Evolutionary conservation across 1,140 invertebrate species (phyloP), one percentile per base, ranked within the genome.

Genomic region (Cotesia chilonis): DNA sequence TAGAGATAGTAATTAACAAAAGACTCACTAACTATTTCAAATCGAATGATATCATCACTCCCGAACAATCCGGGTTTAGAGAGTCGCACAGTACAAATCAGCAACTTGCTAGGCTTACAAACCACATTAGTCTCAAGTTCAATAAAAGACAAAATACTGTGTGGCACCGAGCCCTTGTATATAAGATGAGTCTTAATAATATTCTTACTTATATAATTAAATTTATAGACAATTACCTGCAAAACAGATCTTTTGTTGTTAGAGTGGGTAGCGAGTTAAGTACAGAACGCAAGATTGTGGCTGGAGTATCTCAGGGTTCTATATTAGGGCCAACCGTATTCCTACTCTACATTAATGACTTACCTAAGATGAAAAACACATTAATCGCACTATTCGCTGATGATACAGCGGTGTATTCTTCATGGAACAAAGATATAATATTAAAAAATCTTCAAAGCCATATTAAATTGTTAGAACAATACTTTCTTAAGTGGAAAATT

Each of bases 11-110:
- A 3, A 75, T 85, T 1, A 61, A 79, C 2, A 75, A 68, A n/a
- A 70, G 80, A 73, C n/a, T 81, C 0, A 78, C 72, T 57, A 55
- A 72, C 3, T 61, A 75, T 6, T 54, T 65, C 60, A 41, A 28
- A 4, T 7, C 36, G 61, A 55, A 77, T 0, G 37, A 72, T 4
- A 38, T 60, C 52, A 7, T 81, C 0, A 74, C 52, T n/a, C 10
- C 68, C 5, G 7, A 80, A 17, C 82, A 85, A 74, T 83, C 79
- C 71, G 82, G 80, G 0, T 84, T 85, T 63, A 59, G 81, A 51
- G 68, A 52, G 54, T 17, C 65, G 10, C 71, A 77, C 6, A 76
- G 71, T 2, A 84, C 83, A 1, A 67, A 70, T 2, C 77, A 82
- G 57, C 81, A 83, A 67, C 28, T 83, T 4, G 60, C 72, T 4